Base-by-base conservation (phyloP, 2,797 vertebrate species). In the Sebastes hopkinsi region DNA sequence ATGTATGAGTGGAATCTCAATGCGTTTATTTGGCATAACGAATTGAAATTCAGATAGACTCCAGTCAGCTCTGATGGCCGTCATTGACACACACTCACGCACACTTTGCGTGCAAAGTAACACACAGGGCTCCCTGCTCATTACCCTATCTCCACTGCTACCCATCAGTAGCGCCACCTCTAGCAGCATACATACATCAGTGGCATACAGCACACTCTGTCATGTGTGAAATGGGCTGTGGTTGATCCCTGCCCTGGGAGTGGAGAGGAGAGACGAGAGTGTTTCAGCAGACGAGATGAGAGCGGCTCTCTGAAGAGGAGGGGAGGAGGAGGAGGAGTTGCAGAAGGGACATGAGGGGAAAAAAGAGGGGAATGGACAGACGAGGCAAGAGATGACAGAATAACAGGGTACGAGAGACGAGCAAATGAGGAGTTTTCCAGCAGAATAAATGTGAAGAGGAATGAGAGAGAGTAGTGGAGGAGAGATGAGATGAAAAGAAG, bases 141-240 rank as follows among this genome's bases (percentile, higher is more conserved):
- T 91, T 89, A 85, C 74, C 83, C 70, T 87, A 83, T 92, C 86
- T 91, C 81, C 77, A 86, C 66, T 85, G 81, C 88, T 83, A 82
- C 86, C 84, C 81, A 86, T 90, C 88, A 89, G 83, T 79, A 77
- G 81, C 60, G 50, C 84, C 89, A 87, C 86, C 87, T 77, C 85
- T 30, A 86, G 82, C 69, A 75, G 79, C 87, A 80, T 77, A 83
- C 90, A 91, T 91, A 91, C 88, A 92, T 90, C 90, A 90, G 71
- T 70, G 80, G 86, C 84, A 87, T 78, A 86, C 87, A 89, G 81
- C 89, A 66, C 75, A 91, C 81, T 84, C 92, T 89, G 90, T 90
- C 91, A 92, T 89, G 91, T 93, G 91, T 93, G 92, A 94, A 94
- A 94, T 94, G 90, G 88, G 88, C 89, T 92, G 86, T 86, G 87